Conservation (phyloP, 2,113 vertebrate species). For the Hyla sarda region DNA sequence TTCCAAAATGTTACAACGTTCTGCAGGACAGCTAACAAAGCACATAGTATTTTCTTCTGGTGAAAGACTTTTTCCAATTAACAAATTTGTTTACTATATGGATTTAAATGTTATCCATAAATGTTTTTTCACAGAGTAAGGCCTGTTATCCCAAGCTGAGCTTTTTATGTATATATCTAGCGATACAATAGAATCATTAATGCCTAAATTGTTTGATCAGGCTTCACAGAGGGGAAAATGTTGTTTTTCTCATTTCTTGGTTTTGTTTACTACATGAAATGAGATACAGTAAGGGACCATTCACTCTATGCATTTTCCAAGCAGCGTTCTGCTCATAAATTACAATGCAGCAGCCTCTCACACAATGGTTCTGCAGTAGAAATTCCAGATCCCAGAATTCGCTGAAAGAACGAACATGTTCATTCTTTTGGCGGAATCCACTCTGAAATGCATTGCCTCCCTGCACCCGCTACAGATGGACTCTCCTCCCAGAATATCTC, state of each 20-base stretch:
- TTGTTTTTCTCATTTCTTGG: background rate
- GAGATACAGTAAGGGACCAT: too few relatives aligned
- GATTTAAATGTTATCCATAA: conserved; percentile 61
- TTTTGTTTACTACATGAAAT: background rate
- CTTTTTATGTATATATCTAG: background rate
- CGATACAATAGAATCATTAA: background rate
- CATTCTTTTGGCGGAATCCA: too few relatives aligned
- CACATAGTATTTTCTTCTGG: background rate
- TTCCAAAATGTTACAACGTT: background rate
- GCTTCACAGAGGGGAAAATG: background rate
- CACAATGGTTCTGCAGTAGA: too few relatives aligned
- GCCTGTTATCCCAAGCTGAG: background rate
- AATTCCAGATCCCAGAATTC: too few relatives aligned
- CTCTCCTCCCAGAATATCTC: too few relatives aligned
- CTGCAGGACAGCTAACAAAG: background rate
- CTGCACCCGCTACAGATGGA: too few relatives aligned
- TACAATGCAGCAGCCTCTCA: too few relatives aligned
- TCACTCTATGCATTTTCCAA: too few relatives aligned
- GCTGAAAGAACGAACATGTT: too few relatives aligned
- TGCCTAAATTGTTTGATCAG: background rate
- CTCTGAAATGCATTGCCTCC: too few relatives aligned
- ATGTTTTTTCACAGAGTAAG: conserved; percentile 55
- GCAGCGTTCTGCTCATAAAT: too few relatives aligned
- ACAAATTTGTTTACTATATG: too few relatives aligned
- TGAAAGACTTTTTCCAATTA: background rate